Evolutionary conservation across 2,888 invertebrate genomes (phyloP).

Genomic region (Hedychridium roseum): DNA sequence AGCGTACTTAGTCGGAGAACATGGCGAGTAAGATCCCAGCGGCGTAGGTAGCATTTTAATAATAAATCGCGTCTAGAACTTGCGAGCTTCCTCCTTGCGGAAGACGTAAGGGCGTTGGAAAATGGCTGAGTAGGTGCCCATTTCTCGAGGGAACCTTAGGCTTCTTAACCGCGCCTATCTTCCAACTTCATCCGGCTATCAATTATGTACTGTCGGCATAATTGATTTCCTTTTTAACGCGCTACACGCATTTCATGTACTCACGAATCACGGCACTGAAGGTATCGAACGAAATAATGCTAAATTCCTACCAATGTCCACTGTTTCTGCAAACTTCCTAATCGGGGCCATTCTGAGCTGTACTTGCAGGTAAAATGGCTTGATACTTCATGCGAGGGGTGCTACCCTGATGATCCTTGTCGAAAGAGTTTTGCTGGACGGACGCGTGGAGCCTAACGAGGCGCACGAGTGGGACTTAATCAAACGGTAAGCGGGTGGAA

Average conservation of each 20-base stretch:
- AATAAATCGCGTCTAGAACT: slow-evolving; percentile 58
- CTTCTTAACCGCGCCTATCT: slow-evolving; percentile 50
- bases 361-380: no score
- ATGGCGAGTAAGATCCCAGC: slow-evolving; percentile 24
- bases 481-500: slow-evolving; percentile 62
- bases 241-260: no score
- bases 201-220: slow-evolving; percentile 55
- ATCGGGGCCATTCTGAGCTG: no score
- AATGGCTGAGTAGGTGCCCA: slow-evolving; percentile 48
- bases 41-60: slow-evolving; percentile 49
- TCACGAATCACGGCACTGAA: no score
- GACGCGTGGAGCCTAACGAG: slow-evolving; percentile 10
- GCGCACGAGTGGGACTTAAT: slow-evolving; percentile 52
- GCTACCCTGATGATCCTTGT: no score
- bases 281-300: no score
- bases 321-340: no score
- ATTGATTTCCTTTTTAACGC: no score
- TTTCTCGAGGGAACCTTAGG: slow-evolving; percentile 54
- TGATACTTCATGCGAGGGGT: no score
- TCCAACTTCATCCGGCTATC: slow-evolving; percentile 44
- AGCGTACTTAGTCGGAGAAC: slow-evolving; percentile 26
- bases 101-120: slow-evolving; percentile 44
- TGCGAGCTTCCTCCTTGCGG: slow-evolving; percentile 52
- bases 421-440: slow-evolving; percentile 9
- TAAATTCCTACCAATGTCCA: no score